These are phyloP conservation scores for Nyleta sp. DNA, from an alignment of 2,888 invertebrate genomes.

Conservation along the genomic window DNA sequence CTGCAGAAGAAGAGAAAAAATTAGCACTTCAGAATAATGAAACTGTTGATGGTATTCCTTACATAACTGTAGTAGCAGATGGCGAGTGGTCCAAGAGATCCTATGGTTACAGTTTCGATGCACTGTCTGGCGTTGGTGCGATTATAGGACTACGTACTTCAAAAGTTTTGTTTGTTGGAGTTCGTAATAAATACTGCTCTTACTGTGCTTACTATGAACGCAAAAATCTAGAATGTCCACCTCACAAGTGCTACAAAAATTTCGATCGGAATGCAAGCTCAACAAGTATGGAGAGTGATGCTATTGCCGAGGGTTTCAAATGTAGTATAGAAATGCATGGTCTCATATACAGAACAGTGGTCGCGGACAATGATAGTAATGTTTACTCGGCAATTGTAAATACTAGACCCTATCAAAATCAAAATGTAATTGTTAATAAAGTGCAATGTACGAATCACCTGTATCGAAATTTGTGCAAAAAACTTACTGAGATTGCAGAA, in stretches of 20 bases:
- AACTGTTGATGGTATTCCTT: no score
- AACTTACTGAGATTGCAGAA: conserved; percentile 17
- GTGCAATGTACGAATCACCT: conserved; percentile 35
- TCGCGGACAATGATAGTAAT: conserved; percentile 74
- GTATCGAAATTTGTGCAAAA: conserved; percentile 28
- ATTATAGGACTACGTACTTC: conserved; percentile 54
- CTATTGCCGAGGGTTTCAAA: conserved; percentile 60
- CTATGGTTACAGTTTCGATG: conserved; percentile 43
- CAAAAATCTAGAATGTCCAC: conserved; percentile 7
- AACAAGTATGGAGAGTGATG: neutral
- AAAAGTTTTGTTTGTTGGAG: conserved; percentile 69
- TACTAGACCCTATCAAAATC: conserved; percentile 66
- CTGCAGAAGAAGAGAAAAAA: no score
- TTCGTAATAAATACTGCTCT: conserved; percentile 39
- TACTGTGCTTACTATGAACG: conserved; percentile 35
- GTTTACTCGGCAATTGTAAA: conserved; percentile 71
- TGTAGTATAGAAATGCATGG: conserved; percentile 55
- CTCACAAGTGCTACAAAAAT: conserved; percentile 67
- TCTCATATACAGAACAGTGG: conserved; percentile 52
- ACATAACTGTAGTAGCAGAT: no score
- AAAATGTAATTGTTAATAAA: conserved; percentile 14
- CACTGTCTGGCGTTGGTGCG: conserved; percentile 43
- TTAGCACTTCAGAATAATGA: conserved; percentile 40
- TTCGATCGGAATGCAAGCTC: no score
- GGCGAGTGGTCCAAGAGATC: no score